Evolutionary conservation across 2,888 invertebrate species (phyloP), one percentile per base, ranked within the genome.

Genomic region (Eubasilissa splendida): DNA sequence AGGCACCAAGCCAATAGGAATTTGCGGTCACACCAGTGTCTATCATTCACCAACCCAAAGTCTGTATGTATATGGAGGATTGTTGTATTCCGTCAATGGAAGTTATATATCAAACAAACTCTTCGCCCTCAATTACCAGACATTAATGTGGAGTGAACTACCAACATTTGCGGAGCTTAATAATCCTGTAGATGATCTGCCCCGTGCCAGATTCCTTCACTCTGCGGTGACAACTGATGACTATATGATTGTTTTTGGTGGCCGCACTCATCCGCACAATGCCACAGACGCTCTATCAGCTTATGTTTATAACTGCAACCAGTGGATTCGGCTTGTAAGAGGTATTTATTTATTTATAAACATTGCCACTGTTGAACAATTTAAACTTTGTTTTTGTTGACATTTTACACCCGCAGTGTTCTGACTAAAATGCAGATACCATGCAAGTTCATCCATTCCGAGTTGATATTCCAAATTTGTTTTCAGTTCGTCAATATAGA

Each of bases 201-300:
- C 97, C 0, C 92, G 94, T 84, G 93, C 94, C 0, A 93, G 97
- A 76, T 96, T 95, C 86, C 93, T 98, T 81, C 97, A 97, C 88
- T 95, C 96, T 0, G 97, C 97, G 0, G 95, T 97, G 0, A 95
- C 95, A 0, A 96, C 96, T 0, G 95, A 96, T 81, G 94, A 96
- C 76, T 97, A 96, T 86, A 97, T 98, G 97, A 92, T 97, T 42
- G 92, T 98, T 56, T 94, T 97, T 86, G 98, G 98, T 0, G 98
- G 98, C 4, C 91, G 95, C 79, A 94, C 95, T 8, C 92, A 92
- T 84, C 95, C 95, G 0, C 93, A 94, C 86, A 93, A 93, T 85
- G 91, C 94, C 80, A 93, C 93, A 0, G 96, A 96, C 86, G 93
- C 95, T 0, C 89, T 97, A 0, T 93, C 96, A 77, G 96, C 96